These are phyloP conservation scores for Brachynemurus nebulosus DNA, from an alignment of 2,888 invertebrate genomes.

Conservation along the genomic window DNA sequence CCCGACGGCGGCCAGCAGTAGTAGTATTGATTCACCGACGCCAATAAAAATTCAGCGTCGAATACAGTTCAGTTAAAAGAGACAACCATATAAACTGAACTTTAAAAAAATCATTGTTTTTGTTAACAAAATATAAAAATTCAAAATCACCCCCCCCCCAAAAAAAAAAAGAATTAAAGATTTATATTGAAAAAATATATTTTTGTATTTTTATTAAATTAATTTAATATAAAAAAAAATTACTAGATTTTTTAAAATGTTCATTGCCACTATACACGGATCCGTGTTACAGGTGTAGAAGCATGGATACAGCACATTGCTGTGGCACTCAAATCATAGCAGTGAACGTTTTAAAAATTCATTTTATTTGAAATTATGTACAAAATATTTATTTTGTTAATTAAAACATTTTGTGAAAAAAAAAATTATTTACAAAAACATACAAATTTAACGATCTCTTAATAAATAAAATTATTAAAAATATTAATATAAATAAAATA, in stretches of 20 bases:
- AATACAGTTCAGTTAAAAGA: slow-evolving; percentile 5
- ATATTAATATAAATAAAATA: too few relatives aligned
- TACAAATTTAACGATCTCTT: too few relatives aligned
- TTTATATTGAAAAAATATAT: neutral
- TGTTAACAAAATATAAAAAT: slow-evolving; percentile 2
- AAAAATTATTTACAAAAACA: too few relatives aligned
- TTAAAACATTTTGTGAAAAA: neutral
- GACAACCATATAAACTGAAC: neutral
- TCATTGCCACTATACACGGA: too few relatives aligned
- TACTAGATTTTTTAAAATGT: too few relatives aligned
- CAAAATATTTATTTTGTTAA: slow-evolving; percentile 2
- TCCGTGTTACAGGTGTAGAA: too few relatives aligned
- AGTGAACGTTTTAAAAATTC: too few relatives aligned
- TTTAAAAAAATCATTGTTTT: neutral
- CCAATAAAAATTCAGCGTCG: slow-evolving; percentile 1
- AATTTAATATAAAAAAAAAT: neutral
- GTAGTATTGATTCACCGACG: neutral
- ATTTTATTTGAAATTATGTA: too few relatives aligned
- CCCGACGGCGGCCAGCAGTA: neutral
- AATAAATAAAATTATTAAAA: too few relatives aligned
- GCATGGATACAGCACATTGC: too few relatives aligned
- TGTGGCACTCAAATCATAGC: too few relatives aligned
- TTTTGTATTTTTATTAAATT: neutral
- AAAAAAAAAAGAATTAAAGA: neutral
- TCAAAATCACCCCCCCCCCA: too few relatives aligned